Base-by-base conservation (phyloP, 2,113 vertebrate genomes). In the Centropus unirufus region DNA sequence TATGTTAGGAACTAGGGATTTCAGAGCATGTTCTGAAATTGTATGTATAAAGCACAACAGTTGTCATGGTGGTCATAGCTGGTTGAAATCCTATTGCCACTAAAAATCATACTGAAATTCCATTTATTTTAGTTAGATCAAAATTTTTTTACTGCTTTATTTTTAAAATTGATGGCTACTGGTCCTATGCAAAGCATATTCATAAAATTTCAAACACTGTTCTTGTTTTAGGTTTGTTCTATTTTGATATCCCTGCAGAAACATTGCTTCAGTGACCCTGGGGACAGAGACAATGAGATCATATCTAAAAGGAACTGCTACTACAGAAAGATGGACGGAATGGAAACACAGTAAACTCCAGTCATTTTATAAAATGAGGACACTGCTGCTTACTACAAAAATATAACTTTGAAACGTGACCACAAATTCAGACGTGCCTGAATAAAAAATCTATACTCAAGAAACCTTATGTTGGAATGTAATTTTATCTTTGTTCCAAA, bases 221-320 rank as follows among this genome's bases (percentile, higher is more conserved):
- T 90, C 86, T 81, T 89, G 23, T 39, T 92, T 88, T 77, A 88
- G 68, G 86, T 94, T 81, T 73, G 27, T 69, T 64, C 64, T 93
- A 93, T 78, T 95, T 90, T 59, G 90, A 63, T 40, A 66, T 13
- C 74, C 44, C 51, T 80, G 52, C 93, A 86, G 75, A 90, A 93
- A 88, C 8, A 63, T 83, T 70, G 55, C 52, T 85, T 67, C 57
- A 32, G 26, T 36, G 57, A 63, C 80, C 23, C 49, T 36, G 55
- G 73, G 58, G 80, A 92, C 14, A 36, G 27, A 89, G 29, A 47
- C 11, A n/a, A n/a, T 9, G 70, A 92, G 89, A 87, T 77, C 59
- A 14, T 64, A 49, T 57, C 57, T 70, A n/a, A 66, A 82, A 84
- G 49, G 29, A 59, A 49, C 8, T 40, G 57, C 46, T 77, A 32